Evolutionary conservation across 2,797 vertebrate genomes (phyloP).

Genomic region (Synaphobranchus kaupii): DNA sequence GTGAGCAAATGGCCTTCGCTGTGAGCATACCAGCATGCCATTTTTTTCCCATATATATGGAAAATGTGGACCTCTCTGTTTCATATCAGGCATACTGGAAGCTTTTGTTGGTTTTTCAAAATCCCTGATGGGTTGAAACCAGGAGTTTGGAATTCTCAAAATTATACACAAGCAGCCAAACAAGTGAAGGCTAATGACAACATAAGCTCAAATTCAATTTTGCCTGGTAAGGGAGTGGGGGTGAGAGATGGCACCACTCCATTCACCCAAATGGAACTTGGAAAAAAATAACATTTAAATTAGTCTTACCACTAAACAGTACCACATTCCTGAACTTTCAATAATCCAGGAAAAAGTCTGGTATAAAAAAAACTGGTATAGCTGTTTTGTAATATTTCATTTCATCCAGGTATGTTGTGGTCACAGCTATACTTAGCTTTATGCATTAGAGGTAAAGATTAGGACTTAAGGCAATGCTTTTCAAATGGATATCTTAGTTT

Average conservation of each 20-base stretch:
- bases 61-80: conserved; percentile 1
- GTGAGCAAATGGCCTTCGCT: too few relatives aligned
- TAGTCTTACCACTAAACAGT: neutral
- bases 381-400: neutral
- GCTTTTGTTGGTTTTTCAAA: neutral
- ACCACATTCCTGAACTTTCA: too few relatives aligned
- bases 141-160: conserved; percentile 15
- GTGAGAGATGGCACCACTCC: neutral
- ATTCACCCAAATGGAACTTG: neutral
- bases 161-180: neutral
- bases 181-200: neutral
- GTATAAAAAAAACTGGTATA: neutral
- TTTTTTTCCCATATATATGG: neutral
- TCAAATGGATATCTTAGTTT: neutral
- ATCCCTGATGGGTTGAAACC: neutral
- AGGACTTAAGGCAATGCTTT: neutral
- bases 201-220: neutral
- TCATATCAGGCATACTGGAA: neutral
- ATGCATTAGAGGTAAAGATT: neutral
- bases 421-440: neutral
- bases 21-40: neutral
- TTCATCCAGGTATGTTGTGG: neutral
- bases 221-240: neutral
- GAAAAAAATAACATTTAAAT: neutral
- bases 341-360: too few relatives aligned